Percentiles rank a stretch among this genome's conserved stretches.
Conservation (phyloP, 2,113 vertebrate species). For the Psephotus haematonotus region DNA sequence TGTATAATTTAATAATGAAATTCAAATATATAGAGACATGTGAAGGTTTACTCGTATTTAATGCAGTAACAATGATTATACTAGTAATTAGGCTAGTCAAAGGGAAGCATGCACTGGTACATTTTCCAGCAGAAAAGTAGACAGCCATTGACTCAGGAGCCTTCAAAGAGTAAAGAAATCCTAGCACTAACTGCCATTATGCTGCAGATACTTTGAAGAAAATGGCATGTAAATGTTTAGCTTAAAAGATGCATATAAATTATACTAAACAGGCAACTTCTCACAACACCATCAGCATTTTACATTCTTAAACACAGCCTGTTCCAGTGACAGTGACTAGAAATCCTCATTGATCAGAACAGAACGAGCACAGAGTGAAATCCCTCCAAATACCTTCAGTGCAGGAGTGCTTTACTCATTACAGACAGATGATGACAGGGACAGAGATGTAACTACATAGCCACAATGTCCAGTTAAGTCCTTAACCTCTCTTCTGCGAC, state of each 20-base stretch:
- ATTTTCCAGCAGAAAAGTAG: not conserved
- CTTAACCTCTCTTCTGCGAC: not conserved
- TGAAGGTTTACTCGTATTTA: not conserved
- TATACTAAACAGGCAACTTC: not conserved
- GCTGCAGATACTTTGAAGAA: not conserved
- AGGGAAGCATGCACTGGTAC: not conserved
- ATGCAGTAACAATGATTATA: conserved; percentile 3
- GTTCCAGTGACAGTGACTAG: not conserved
- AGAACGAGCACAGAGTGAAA: not conserved
- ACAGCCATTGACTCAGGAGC: not conserved
- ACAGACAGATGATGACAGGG: not conserved
- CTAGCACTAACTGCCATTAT: not conserved
- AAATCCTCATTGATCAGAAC: not conserved
- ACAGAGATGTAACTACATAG: fast-evolving
- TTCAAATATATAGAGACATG: not conserved
- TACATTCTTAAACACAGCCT: not conserved
- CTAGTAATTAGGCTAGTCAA: conserved; percentile 31
- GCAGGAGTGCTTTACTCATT: not conserved
- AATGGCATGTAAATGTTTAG: not conserved
- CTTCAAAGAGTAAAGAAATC: not conserved
- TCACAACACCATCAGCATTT: not conserved
- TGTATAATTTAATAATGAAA: not conserved
- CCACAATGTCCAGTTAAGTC: not conserved
- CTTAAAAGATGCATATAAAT: not conserved
- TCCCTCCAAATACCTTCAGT: not conserved